Conservation (phyloP, 2,888 invertebrate species). For the Drosophila greeni region DNA sequence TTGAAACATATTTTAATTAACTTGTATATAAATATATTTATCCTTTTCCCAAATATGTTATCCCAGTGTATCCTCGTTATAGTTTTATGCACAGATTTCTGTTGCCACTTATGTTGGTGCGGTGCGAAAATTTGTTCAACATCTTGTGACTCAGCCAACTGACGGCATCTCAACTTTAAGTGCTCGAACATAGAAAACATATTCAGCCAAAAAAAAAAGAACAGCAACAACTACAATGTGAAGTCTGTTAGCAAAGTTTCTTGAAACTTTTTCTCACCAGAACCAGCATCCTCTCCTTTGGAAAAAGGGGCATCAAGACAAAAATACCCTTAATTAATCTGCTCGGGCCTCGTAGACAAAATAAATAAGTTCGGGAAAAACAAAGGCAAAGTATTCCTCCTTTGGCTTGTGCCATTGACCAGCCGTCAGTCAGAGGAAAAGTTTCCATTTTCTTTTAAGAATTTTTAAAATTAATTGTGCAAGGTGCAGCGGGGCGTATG, state of each 20-base stretch:
- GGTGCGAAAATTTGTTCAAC: conserved; percentile 34
- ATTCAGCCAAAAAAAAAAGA: conserved; percentile 18
- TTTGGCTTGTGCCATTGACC: conserved; percentile 16
- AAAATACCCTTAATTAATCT: conserved; percentile 63
- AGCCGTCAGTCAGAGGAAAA: conserved; percentile 7
- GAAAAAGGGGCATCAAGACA: conserved; percentile 17
- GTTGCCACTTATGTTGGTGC: conserved; percentile 23
- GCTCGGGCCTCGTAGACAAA: conserved; percentile 24
- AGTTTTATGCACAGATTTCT: conserved; percentile 17
- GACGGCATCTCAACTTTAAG: conserved; percentile 49
- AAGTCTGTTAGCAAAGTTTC: conserved; percentile 31
- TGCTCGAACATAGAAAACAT: conserved; percentile 32
- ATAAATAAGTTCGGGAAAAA: conserved; percentile 19
- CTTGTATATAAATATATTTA: neutral
- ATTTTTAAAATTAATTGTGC: conserved; percentile 50
- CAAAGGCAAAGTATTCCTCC: conserved; percentile 15
- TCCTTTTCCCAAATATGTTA: neutral
- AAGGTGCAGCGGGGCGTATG: conserved; percentile 57
- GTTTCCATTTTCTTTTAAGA: conserved; percentile 18
- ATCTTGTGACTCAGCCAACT: conserved; percentile 33
- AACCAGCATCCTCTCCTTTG: neutral
- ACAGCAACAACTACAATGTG: conserved; percentile 23
- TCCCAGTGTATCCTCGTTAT: conserved; percentile 5
- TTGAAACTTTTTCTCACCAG: conserved; percentile 24
- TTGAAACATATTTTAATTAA: neutral